phyloP scores from a whole-genome alignment of 2,888 invertebrate species.

The Oegoconia quadripuncta region DNA sequence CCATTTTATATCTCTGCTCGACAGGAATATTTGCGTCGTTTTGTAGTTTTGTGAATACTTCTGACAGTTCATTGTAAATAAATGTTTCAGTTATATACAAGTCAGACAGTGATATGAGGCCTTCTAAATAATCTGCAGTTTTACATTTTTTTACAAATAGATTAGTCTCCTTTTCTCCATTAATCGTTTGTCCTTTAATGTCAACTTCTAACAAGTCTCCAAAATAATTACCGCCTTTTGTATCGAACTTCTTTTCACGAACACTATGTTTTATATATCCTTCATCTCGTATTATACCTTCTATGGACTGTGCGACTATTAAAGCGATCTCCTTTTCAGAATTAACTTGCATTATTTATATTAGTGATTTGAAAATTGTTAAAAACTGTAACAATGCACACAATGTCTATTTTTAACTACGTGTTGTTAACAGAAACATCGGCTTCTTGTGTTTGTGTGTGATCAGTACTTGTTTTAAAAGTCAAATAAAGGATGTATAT shows the following conservation, averaged over 20 bases:
- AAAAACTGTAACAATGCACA: too few relatives aligned
- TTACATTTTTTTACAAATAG: conserved; percentile 42
- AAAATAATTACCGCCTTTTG: conserved; percentile 45
- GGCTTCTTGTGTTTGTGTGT: too few relatives aligned
- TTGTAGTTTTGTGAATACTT: conserved; percentile 39
- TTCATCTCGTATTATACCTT: conserved; percentile 28
- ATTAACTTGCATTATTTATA: too few relatives aligned
- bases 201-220: conserved; percentile 38
- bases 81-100: conserved; percentile 37
- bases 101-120: conserved; percentile 23
- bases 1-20: conserved; percentile 36
- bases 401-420: too few relatives aligned
- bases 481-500: too few relatives aligned
- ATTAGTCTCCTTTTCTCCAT: conserved; percentile 36
- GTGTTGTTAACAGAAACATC: too few relatives aligned
- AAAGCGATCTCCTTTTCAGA: too few relatives aligned
- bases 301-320: conserved; percentile 27
- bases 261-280: conserved; percentile 28
- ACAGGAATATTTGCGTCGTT: conserved; percentile 34
- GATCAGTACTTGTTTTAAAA: too few relatives aligned
- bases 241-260: conserved; percentile 22
- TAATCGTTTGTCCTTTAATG: conserved; percentile 36
- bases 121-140: conserved; percentile 21
- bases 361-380: too few relatives aligned
- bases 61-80: conserved; percentile 39